A percentile compares a stretch with the other conserved stretches of the same genome.
Conservation (phyloP, 2,888 invertebrate species). For the Harpalus rubripes region DNA sequence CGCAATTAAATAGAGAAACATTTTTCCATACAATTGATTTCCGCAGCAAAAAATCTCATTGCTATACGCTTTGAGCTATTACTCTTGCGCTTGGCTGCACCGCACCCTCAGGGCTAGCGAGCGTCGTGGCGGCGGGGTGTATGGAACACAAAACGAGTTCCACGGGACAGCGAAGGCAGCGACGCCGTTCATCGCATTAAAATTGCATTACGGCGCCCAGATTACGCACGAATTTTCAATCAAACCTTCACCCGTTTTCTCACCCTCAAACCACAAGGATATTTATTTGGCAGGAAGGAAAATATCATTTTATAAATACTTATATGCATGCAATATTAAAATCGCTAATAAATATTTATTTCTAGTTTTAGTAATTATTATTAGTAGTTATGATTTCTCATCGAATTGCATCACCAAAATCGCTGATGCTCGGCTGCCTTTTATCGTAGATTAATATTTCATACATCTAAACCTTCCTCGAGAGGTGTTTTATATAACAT, state of each 20-base stretch:
- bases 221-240: constrained; percentile 31
- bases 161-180: neutral
- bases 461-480: no score
- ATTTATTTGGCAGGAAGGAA: neutral
- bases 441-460: no score
- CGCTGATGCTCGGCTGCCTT: no score
- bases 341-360: neutral
- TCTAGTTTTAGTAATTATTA: no score
- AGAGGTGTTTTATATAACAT: no score
- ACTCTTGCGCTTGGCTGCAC: constrained; percentile 20
- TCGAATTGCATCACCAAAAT: no score
- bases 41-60: constrained; percentile 27
- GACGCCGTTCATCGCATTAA: constrained; percentile 36
- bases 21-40: constrained; percentile 39
- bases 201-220: constrained; percentile 21
- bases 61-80: constrained; percentile 17
- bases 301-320: no score
- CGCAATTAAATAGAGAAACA: constrained; percentile 25
- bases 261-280: neutral
- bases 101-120: constrained; percentile 3
- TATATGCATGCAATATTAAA: neutral
- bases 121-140: neutral
- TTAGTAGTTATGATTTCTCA: no score
- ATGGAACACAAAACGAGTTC: constrained; percentile 34
- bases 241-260: constrained; percentile 10